A percentile compares a stretch with the other conserved stretches of the same genome.
These are phyloP conservation scores for Lasioglossum morio DNA, from an alignment of 2,888 invertebrate species.

Conservation along the genomic window DNA sequence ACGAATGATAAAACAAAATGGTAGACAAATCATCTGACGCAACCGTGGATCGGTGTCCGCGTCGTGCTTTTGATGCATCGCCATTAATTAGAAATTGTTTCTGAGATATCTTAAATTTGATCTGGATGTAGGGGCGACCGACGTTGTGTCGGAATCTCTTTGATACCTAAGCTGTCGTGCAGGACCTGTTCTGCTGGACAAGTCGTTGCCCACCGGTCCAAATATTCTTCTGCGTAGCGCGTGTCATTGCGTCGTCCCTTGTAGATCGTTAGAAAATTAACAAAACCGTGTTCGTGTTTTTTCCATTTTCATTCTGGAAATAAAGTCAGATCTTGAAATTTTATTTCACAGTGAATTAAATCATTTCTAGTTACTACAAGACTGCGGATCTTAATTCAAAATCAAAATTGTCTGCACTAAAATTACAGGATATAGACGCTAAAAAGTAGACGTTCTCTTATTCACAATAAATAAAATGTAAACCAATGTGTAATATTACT, in stretches of 20 bases:
- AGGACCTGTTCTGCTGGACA: slow-evolving; percentile 74
- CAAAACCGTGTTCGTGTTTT: background rate
- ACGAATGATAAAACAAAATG: background rate
- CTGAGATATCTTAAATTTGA: slow-evolving; percentile 74
- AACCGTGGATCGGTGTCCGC: slow-evolving; percentile 6
- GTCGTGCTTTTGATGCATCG: slow-evolving; percentile 42
- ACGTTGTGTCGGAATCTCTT: slow-evolving; percentile 77
- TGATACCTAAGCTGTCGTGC: slow-evolving; percentile 80
- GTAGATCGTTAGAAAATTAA: slow-evolving; percentile 19
- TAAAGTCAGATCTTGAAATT: background rate
- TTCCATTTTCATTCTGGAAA: background rate
- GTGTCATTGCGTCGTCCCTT: slow-evolving; percentile 47
- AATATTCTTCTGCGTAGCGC: slow-evolving; percentile 64
- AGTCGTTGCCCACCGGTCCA: slow-evolving; percentile 61
- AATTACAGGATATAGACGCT: background rate
- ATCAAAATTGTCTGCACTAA: background rate
- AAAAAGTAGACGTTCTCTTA: background rate
- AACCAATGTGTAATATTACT: too few relatives aligned
- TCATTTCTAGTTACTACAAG: background rate
- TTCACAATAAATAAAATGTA: too few relatives aligned
- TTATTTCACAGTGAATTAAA: background rate
- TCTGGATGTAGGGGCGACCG: slow-evolving; percentile 66
- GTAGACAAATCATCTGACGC: background rate
- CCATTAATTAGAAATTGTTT: slow-evolving; percentile 82
- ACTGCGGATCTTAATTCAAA: background rate